Base-by-base conservation (phyloP, 1,140 invertebrate genomes). In the Papilio aristodemus region DNA sequence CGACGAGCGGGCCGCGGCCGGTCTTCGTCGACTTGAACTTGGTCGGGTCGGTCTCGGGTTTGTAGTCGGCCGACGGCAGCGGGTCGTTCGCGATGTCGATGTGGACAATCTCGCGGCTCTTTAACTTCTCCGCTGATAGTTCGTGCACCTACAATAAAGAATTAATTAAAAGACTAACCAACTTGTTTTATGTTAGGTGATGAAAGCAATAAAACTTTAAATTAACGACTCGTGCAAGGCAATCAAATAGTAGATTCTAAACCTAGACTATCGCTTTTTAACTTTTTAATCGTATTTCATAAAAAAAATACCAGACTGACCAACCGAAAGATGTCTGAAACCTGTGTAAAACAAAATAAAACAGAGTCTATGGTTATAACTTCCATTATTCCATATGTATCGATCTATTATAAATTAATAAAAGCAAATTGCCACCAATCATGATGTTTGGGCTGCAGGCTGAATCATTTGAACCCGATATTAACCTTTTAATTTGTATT, bases 51-150 rank as follows among this genome's bases (percentile, higher is more conserved):
- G 87, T 87, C 73, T 96, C 94, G 50, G 94, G 92, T 90, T 98
- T 98, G 89, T 98, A 99, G 93, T 99, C 98, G 41, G 93, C 93
- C 39, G 93, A 83, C 60, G 93, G 83, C 17, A 98, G 92, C 4
- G 95, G 91, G 93, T 99, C 97, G 92, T 98, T 98, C 39, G 98
- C 97, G 91, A 99, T 99, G 92, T 99, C 98, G 89, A 99, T 98
- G 83, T 95, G 93, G 17, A 98, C 94, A 19, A 99, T 94, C 78
- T 99, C 97, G 74, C 98, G 94, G 46, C 94, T 92, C 92, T 97
- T 97, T 72, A 99, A 92, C 90, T 97, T 97, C 74, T 99, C 97
- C 38, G 95, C 93, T 9, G 95, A 90, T 80, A 99, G 92, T 89
- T 97, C 96, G 92, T 99, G 98, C 72, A 97, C 96, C 97, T 98